A percentile compares a stretch with the other conserved stretches of the same genome.
Evolutionary conservation across 2,797 vertebrate genomes (phyloP).

Genomic region (Aratinga solstitialis): DNA sequence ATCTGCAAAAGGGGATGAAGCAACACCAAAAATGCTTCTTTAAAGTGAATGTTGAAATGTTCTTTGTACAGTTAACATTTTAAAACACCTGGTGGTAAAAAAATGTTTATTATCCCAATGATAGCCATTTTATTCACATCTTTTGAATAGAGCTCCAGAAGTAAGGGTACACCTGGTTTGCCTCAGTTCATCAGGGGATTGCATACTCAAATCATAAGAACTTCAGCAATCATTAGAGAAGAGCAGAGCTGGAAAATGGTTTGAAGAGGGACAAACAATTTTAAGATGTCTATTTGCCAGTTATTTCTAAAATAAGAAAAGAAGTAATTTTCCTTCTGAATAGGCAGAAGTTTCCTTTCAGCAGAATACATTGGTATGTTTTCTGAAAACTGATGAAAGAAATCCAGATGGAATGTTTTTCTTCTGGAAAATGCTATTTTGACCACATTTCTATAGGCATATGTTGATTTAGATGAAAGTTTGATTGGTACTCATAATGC

Average conservation of each 20-base stretch:
- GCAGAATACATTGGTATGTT: neutral
- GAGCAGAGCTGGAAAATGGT: neutral
- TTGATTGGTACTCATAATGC: neutral
- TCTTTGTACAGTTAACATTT: neutral
- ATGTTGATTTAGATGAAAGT: neutral
- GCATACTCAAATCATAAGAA: neutral
- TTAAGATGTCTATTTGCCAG: neutral
- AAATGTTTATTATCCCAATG: neutral
- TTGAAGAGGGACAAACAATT: neutral
- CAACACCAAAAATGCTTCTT: neutral
- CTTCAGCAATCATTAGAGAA: neutral
- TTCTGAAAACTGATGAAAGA: neutral
- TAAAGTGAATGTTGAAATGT: neutral
- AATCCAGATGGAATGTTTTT: neutral
- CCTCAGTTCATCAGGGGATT: neutral
- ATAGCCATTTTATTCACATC: neutral
- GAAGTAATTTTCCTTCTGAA: neutral
- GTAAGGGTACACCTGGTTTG: neutral
- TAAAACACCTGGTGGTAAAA: neutral
- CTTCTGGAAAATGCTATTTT: neutral
- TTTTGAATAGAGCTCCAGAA: slow-evolving; percentile 4
- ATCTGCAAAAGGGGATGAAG: neutral
- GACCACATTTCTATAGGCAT: neutral
- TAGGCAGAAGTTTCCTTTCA: neutral
- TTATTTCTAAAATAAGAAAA: slow-evolving; percentile 2